Conservation (phyloP, 2,888 invertebrate genomes). For the Tetramorium bicarinatum region DNA sequence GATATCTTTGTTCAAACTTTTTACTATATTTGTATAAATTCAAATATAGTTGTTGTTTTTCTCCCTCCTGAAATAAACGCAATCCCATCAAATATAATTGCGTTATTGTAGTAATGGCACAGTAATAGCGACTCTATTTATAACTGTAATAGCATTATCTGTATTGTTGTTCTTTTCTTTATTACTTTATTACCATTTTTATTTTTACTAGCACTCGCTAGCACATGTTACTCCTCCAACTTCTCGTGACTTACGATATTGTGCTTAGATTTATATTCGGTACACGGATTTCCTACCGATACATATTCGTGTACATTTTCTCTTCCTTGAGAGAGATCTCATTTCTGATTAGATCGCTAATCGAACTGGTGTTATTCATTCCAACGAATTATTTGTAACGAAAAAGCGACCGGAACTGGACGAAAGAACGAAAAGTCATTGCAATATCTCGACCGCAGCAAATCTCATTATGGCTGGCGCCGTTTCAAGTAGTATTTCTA, state of each 20-base stretch:
- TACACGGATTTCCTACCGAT: not conserved
- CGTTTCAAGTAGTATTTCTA: conserved; percentile 61
- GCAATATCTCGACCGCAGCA: conserved; percentile 51
- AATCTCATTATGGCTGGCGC: conserved; percentile 70
- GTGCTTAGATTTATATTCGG: not conserved
- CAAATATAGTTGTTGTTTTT: not conserved
- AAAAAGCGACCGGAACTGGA: conserved; percentile 33
- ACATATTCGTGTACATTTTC: not conserved
- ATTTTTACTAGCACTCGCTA: not conserved
- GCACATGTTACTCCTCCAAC: not conserved
- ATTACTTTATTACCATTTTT: not conserved
- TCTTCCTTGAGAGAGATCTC: conserved; percentile 3
- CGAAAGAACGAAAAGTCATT: conserved; percentile 59
- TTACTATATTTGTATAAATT: conserved; percentile 10
- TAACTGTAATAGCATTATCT: not conserved
- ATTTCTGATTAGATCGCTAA: conserved; percentile 26
- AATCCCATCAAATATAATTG: not conserved
- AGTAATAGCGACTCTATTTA: not conserved
- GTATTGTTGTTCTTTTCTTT: not conserved
- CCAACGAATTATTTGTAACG: conserved; percentile 27
- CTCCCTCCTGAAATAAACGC: not conserved
- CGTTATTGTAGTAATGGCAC: not conserved
- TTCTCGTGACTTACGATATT: not conserved
- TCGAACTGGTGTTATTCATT: conserved; percentile 9
- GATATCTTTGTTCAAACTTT: not conserved